A percentile compares a stretch with the other conserved stretches of the same genome.
Evolutionary conservation across 2,888 invertebrate genomes (phyloP).

Genomic region (Ectemnius cavifrons): DNA sequence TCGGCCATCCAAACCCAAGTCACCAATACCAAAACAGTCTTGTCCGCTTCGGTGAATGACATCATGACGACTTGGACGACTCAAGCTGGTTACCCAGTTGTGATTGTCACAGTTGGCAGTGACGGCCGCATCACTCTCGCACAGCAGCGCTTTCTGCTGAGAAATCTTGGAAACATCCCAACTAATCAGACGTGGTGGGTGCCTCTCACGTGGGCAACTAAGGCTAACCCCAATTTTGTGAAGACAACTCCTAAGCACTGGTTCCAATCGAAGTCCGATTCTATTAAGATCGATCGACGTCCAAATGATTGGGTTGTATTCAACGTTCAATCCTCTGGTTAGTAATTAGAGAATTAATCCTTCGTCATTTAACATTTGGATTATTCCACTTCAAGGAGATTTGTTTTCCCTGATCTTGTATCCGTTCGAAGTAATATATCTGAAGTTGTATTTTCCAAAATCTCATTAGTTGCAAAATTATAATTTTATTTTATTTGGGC

Average conservation of each 20-base stretch:
- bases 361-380: background rate
- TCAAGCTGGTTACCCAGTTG: conserved; percentile 90
- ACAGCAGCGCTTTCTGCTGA: conserved; percentile 66
- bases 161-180: conserved; percentile 42
- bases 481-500: too few relatives aligned
- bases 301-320: conserved; percentile 84
- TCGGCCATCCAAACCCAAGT: conserved; percentile 58
- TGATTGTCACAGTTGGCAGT: conserved; percentile 82
- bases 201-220: conserved; percentile 80
- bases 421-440: too few relatives aligned
- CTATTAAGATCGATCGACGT: conserved; percentile 18
- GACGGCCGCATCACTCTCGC: conserved; percentile 73
- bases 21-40: background rate
- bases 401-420: too few relatives aligned
- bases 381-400: too few relatives aligned
- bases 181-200: conserved; percentile 77
- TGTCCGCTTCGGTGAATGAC: conserved; percentile 80
- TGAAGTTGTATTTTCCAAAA: too few relatives aligned
- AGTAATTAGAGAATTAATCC: conserved; percentile 51
- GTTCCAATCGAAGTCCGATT: conserved; percentile 50
- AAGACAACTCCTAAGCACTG: conserved; percentile 72
- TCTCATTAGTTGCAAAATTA: too few relatives aligned
- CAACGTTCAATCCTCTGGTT: conserved; percentile 86
- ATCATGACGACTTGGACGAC: conserved; percentile 94
- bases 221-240: conserved; percentile 74